Evolutionary conservation across 1,140 invertebrate genomes (phyloP), one percentile per base, ranked within the genome.

Genomic region (Drosophila sproati): DNA sequence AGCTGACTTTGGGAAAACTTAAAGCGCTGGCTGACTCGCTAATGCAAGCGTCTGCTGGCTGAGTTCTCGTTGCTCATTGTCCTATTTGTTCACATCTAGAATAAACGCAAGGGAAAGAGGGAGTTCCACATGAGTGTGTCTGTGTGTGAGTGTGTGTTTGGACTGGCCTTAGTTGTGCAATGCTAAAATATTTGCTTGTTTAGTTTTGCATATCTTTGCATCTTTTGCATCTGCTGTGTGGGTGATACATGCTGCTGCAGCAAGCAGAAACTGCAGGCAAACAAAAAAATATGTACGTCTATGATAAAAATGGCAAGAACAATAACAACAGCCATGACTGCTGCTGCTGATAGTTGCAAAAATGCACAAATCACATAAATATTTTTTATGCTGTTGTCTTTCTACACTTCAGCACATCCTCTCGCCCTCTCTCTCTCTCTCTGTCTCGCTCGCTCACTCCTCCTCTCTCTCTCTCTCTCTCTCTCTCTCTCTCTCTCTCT

Each of bases 121-220:
- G 10, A 39, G 20, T 20, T 20, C 20, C 20, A 20, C 20, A 20
- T 20, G 20, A 20, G 20, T 20, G 20, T 20, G 20, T 1, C 1
- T 20, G 20, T 20, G 20, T 20, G 35, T 39, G 54, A 5, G 39
- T 39, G 59, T 8, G 39, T 51, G 37, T 63, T 45, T 64, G 41
- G 52, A 56, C 60, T 56, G 64, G 67, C 51, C 64, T 78, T 74
- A 88, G 85, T 87, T 87, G 89, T 87, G 83, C 85, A 89, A 87
- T 89, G 80, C 85, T 78, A 67, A 89, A 89, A 80, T 89, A 87
- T 87, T 87, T 88, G 83, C 80, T 87, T 87, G 83, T 83, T 83
- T 87, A 88, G 80, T 88, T 87, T 87, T 88, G 83, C 83, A 87
- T 87, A 87, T 87, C 83, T 88, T 80, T 77, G 77, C 76, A 80